Evolutionary conservation across 2,888 invertebrate species (phyloP).

Genomic region (Caenorhabditis sp.): DNA sequence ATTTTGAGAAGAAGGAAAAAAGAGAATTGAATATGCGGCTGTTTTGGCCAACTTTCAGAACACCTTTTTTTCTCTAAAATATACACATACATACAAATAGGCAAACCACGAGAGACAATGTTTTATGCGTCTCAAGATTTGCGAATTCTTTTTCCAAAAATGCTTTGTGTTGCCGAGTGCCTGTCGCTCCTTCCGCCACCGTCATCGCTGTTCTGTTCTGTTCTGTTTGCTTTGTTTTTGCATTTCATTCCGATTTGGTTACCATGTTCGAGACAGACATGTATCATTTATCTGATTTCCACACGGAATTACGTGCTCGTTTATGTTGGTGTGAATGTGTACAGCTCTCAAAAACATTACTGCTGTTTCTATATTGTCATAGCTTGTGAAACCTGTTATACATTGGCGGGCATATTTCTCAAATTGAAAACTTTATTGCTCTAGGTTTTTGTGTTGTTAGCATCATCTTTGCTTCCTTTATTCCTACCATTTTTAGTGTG

Average conservation of each 20-base stretch:
- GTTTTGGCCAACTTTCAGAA: constrained; percentile 24
- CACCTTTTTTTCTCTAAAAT: constrained; percentile 11
- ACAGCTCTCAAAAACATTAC: too few relatives aligned
- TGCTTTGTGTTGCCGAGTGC: not conserved
- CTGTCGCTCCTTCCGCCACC: not conserved
- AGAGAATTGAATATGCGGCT: constrained; percentile 46
- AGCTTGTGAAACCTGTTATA: too few relatives aligned
- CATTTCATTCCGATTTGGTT: not conserved
- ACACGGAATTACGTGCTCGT: not conserved
- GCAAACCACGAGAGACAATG: constrained; percentile 5
- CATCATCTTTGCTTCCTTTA: too few relatives aligned
- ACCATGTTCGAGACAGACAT: not conserved
- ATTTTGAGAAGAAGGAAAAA: constrained; percentile 20
- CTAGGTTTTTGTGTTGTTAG: too few relatives aligned
- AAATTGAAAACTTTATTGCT: too few relatives aligned
- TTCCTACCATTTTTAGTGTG: too few relatives aligned
- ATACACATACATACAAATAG: not conserved
- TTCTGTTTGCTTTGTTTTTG: constrained; percentile 1
- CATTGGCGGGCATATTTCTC: too few relatives aligned
- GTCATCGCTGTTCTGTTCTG: too few relatives aligned
- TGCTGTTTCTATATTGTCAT: not conserved
- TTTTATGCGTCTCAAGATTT: constrained; percentile 2
- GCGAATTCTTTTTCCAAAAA: not conserved
- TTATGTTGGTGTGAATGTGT: not conserved
- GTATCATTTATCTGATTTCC: not conserved